phyloP scores from a whole-genome alignment of 2,797 vertebrate genomes.

The Lophius americanus region DNA sequence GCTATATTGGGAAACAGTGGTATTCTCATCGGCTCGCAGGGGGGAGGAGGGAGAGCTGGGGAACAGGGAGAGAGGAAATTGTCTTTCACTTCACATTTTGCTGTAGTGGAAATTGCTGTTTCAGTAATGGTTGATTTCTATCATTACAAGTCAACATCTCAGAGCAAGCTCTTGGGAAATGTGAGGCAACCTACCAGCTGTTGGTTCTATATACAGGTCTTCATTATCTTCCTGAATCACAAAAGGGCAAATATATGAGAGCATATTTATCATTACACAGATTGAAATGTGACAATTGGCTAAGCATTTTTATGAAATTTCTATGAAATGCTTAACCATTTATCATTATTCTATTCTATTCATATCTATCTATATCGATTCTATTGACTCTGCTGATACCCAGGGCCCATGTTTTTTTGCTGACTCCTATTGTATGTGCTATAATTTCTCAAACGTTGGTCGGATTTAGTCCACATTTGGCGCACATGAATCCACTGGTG shows the following conservation, averaged over 20 bases:
- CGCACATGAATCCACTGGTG: no score
- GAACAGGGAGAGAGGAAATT: slow-evolving; percentile 5
- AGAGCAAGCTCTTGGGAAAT: not conserved
- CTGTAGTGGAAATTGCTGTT: not conserved
- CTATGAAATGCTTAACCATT: no score
- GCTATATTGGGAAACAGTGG: slow-evolving; percentile 27
- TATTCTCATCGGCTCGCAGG: slow-evolving; percentile 34
- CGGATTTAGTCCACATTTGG: no score
- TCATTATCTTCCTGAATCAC: slow-evolving; percentile 71
- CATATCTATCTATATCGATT: no score
- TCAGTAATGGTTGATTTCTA: not conserved
- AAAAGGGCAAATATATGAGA: slow-evolving; percentile 14
- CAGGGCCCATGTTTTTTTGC: no score
- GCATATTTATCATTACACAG: not conserved
- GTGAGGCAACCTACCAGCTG: slow-evolving; percentile 62
- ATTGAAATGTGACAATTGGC: no score
- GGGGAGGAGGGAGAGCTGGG: slow-evolving; percentile 59
- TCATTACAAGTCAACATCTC: not conserved
- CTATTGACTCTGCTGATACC: no score
- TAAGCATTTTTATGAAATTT: no score
- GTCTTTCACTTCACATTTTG: not conserved
- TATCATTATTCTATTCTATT: no score
- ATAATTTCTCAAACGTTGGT: no score
- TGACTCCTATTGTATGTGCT: no score
- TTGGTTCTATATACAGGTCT: slow-evolving; percentile 79